Evolutionary conservation across 2,888 invertebrate species (phyloP), one percentile per base, ranked within the genome.

Genomic region (Ypsolopha scabrella): DNA sequence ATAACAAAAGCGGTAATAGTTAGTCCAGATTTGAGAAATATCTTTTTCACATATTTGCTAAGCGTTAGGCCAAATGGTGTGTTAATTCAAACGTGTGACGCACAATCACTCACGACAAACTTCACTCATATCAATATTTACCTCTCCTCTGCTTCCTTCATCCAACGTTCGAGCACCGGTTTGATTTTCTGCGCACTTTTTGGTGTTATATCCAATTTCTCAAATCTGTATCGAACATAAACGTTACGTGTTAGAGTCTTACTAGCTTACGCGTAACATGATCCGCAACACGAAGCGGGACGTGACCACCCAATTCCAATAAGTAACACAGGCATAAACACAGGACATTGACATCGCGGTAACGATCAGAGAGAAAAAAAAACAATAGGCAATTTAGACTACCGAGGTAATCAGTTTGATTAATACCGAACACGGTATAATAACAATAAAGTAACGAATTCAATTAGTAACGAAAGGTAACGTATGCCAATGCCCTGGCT

Each of bases 141-240:
- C 93, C 97, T 95, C 89, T 97, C 97, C 89, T 98, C 98, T 51
- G 98, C 98, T 87, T 98, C 98, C 83, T 94, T 94, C 97, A 98
- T 98, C 98, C 98, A 98, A 85, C 95, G 91, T 87, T 98, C 98
- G 75, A 98, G 90, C 67, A 98, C 98, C 63, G 98, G 98, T 87
- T 98, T 98, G 79, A 98, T 98, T 91, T 98, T 98, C 90, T 97
- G 97, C 71, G 98, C 98, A 90, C 98, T 98, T 90, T 98, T 98
- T 76, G 98, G 98, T 72, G 98, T 98, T 72, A 98, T 98, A 89
- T 98, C 98, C 88, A 98, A 90, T 89, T 98, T 98, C 89, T 98
- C 98, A 91, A 98, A 98, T 94, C 97, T 97, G 88, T 75, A 88
- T 87, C 79, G 80, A 87, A 88, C 80, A 87, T 79, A 75, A 85